Base-by-base conservation (phyloP, 2,113 vertebrate genomes). In the Aphyosemion australe region DNA sequence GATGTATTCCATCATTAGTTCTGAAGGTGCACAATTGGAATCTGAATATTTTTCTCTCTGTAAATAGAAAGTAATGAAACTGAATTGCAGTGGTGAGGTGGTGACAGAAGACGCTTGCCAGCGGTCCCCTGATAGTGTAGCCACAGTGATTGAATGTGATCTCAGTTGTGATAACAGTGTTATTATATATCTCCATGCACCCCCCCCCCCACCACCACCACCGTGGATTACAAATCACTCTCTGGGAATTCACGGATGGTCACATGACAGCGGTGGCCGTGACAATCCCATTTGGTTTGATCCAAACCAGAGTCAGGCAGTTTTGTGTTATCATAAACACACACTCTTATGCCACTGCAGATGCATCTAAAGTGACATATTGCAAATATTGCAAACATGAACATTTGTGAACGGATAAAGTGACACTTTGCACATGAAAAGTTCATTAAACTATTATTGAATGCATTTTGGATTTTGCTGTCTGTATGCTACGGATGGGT, bases 81-180 rank as follows among this genome's bases (percentile, higher is more conserved):
- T 32, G 61, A 75, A 84, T 80, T 75, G 73, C 77, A 61, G 4
- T 61, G 68, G 51, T 60, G 69, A 65, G 64, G 66, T 53, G 80
- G 72, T 84, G 72, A 74, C 52, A 57, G 69, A 78, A 85, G 53
- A 76, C 57, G 42, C 54, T 63, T 64, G 53, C 46, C 67, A 72
- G 51, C 65, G 32, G 51, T 72, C 71, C 68, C 76, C 58, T 74
- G 78, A 79, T 75, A 84, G 72, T 70, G 74, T 42, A 69, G 65
- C 64, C 45, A 39, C 68, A 26, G 64, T 79, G 61, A 85, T 72
- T 84, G 78, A 71, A 59, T 58, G 79, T 77, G 84, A 82, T 82
- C 61, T 74, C 64, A 16, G 43, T 57, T 74, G 69, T 67, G 71
- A 84, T 76, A 78, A 65, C 78, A 69, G 65, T 60, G 60, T 34